Conservation (phyloP, 2,797 vertebrate species). For the Periophthalmus magnuspinnatus region DNA sequence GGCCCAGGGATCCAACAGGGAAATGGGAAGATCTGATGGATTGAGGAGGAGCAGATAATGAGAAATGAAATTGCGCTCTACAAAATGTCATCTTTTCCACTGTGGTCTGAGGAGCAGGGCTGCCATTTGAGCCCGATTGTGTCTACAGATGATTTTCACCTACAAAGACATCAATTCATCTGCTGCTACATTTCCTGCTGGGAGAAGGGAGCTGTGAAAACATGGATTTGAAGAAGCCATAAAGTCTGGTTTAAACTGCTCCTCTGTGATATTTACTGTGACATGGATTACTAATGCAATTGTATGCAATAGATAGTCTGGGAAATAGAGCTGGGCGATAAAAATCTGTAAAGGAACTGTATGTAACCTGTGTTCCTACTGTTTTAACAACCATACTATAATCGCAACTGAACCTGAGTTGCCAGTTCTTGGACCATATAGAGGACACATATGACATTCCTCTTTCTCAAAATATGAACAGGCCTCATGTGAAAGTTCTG, state of each 20-base stretch:
- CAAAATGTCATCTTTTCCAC: constrained; percentile 67
- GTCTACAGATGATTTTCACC: constrained; percentile 59
- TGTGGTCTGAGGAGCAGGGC: constrained; percentile 52
- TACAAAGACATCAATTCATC: constrained; percentile 61
- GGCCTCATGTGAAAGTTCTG: no score
- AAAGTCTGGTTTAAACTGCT: constrained; percentile 35
- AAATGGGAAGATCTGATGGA: constrained; percentile 42
- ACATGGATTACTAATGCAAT: background rate
- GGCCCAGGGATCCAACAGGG: constrained; percentile 26
- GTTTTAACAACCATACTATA: no score
- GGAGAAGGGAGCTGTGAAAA: constrained; percentile 55
- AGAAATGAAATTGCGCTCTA: constrained; percentile 66
- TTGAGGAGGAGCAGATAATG: constrained; percentile 64
- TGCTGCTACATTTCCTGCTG: constrained; percentile 48
- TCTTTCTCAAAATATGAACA: no score
- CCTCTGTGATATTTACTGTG: background rate
- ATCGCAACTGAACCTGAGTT: no score
- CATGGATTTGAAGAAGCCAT: constrained; percentile 45
- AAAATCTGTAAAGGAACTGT: no score
- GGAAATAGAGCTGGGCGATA: no score
- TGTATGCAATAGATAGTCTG: background rate
- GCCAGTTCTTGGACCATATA: no score
- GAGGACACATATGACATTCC: no score
- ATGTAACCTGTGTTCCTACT: no score
- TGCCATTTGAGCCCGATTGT: constrained; percentile 65